Evolutionary conservation across 1,140 invertebrate genomes (phyloP).

Genomic region (Tribolium castaneum): DNA sequence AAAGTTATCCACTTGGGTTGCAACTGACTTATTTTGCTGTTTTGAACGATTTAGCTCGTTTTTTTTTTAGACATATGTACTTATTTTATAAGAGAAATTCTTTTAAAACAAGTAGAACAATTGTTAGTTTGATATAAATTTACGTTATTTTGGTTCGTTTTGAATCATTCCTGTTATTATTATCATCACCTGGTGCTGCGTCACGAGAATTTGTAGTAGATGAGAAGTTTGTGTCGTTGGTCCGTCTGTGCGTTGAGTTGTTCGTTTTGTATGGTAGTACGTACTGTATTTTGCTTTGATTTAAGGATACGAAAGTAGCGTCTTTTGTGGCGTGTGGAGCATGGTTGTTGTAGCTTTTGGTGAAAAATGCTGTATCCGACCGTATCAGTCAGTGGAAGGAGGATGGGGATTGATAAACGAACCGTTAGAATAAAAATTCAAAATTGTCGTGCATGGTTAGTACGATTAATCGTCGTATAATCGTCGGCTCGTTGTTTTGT

Average conservation of each 20-base stretch:
- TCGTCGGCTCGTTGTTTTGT: neutral
- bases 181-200: too few relatives aligned
- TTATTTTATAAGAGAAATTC: too few relatives aligned
- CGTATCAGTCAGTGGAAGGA: constrained; percentile 60
- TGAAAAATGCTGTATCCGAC: constrained; percentile 60
- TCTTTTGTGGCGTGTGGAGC: constrained; percentile 60
- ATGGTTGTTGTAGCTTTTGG: constrained; percentile 63
- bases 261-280: neutral
- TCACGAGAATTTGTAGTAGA: too few relatives aligned
- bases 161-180: too few relatives aligned
- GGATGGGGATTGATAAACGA: constrained; percentile 57
- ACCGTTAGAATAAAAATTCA: constrained; percentile 1
- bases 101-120: too few relatives aligned
- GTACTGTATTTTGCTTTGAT: neutral
- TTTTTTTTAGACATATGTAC: too few relatives aligned
- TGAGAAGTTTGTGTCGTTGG: neutral
- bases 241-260: neutral
- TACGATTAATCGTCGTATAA: neutral
- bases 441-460: constrained; percentile 48
- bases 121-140: too few relatives aligned
- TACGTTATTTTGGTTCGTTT: too few relatives aligned
- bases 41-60: too few relatives aligned
- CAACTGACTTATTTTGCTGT: too few relatives aligned
- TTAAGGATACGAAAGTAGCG: constrained; percentile 44
- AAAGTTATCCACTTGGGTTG: too few relatives aligned